Evolutionary conservation across 2,797 vertebrate genomes (phyloP).

Genomic region (Pelochelys cantorii): DNA sequence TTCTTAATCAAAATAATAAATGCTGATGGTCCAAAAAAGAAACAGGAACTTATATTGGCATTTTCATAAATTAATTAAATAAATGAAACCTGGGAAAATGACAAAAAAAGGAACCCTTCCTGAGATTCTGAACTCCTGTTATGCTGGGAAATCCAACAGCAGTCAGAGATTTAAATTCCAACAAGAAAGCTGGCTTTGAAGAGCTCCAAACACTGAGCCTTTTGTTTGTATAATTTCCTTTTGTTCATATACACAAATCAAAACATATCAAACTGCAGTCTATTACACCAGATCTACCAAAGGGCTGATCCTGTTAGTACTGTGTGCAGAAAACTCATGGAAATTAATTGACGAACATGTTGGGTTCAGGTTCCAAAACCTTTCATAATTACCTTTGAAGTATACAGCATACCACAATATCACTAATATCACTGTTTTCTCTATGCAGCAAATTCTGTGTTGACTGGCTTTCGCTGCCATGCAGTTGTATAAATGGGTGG

Average conservation of each 20-base stretch:
- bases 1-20: conserved; percentile 56
- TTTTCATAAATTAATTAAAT: conserved; percentile 40
- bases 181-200: conserved; percentile 47
- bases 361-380: conserved; percentile 5
- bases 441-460: neutral
- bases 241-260: neutral
- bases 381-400: conserved; percentile 39
- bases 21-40: conserved; percentile 32
- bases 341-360: neutral
- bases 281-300: neutral
- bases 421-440: conserved; percentile 28
- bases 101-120: conserved; percentile 36
- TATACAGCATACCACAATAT: conserved; percentile 14
- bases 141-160: conserved; percentile 46
- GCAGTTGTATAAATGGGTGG: conserved; percentile 35
- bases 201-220: neutral
- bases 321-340: neutral
- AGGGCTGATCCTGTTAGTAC: neutral
- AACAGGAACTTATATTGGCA: conserved; percentile 47
- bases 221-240: conserved; percentile 16
- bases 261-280: neutral
- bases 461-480: conserved; percentile 14
- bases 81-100: conserved; percentile 50
- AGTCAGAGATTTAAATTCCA: conserved; percentile 41
- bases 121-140: conserved; percentile 36